Percentiles rank a stretch among this genome's conserved stretches.
Conservation (phyloP, 2,888 invertebrate species). For the Caenorhabditis japonica region DNA sequence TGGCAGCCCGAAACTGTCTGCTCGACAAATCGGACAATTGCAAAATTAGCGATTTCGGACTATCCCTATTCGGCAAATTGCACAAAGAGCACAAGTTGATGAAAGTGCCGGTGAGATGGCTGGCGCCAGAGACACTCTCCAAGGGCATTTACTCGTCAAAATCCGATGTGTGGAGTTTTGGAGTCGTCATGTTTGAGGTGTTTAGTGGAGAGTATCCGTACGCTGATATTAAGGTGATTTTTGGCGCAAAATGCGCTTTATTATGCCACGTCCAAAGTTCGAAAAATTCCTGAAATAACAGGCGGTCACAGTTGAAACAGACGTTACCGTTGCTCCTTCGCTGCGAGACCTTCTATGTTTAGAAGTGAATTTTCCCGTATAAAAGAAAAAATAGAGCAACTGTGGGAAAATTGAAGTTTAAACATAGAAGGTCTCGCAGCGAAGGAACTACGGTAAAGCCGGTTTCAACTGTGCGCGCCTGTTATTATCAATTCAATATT, state of each 20-base stretch:
- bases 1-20: slow-evolving; percentile 64
- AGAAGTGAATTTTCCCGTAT: too few relatives aligned
- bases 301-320: too few relatives aligned
- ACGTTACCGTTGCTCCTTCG: too few relatives aligned
- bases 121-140: slow-evolving; percentile 62
- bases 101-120: slow-evolving; percentile 65
- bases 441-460: too few relatives aligned
- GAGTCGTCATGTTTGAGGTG: slow-evolving; percentile 63
- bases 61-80: slow-evolving; percentile 60
- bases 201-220: slow-evolving; percentile 59
- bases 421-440: too few relatives aligned
- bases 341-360: too few relatives aligned
- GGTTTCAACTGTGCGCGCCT: too few relatives aligned
- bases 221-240: slow-evolving; percentile 44
- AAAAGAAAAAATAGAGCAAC: neutral
- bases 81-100: slow-evolving; percentile 63
- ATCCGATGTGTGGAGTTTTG: slow-evolving; percentile 66
- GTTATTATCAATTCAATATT: too few relatives aligned
- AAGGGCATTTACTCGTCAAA: slow-evolving; percentile 61
- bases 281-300: too few relatives aligned
- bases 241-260: too few relatives aligned
- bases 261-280: too few relatives aligned
- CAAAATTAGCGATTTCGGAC: slow-evolving; percentile 70
- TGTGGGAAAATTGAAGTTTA: neutral
- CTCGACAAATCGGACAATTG: slow-evolving; percentile 52